Base-by-base conservation (phyloP, 2,113 vertebrate species). In the Oncorhynchus keta region DNA sequence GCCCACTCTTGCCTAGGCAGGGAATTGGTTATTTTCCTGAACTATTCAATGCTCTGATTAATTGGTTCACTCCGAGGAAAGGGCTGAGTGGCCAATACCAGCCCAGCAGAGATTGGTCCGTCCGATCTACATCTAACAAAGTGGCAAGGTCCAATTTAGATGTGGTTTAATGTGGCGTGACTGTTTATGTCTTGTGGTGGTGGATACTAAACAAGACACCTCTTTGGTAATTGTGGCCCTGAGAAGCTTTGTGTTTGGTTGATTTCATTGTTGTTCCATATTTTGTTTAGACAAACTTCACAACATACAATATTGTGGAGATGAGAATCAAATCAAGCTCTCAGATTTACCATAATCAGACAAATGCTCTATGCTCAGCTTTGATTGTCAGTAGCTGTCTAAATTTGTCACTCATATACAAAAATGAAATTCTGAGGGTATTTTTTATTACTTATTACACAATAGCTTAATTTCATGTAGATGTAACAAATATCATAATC, bases 41-140 rank as follows among this genome's bases (percentile, higher is more conserved):
- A 90, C 85, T 88, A 84, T 89, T 88, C 89, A 85, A 78, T 84
- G 61, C 0, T 26, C 85, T 92, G 90, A 92, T 92, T 90, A 92
- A 92, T 88, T 76, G 81, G 79, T 69, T 80, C 74, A 68, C 70
- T 87, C 79, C 45, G 79, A 84, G 71, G 35, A 68, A 85, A 84
- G 68, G 72, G 75, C 80, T 51, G 73, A 81, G 76, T 81, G 77
- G 70, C 70, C 76, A 73, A 72, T 35, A 77, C 57, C 65, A 69
- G 74, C 76, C 75, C 76, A 74, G 59, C 71, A 76, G 81, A 74
- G 69, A 83, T 84, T 30, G 76, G 79, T 87, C 80, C 73, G 79
- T 73, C 69, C 73, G 77, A 79, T 84, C 80, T 64, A 76, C 68
- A 69, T 83, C 57, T 45, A 73, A 74, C 75, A 57, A 49, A 64